These are phyloP conservation scores for Drosophila kohkoa DNA, from an alignment of 1,140 invertebrate species.

Conservation along the genomic window DNA sequence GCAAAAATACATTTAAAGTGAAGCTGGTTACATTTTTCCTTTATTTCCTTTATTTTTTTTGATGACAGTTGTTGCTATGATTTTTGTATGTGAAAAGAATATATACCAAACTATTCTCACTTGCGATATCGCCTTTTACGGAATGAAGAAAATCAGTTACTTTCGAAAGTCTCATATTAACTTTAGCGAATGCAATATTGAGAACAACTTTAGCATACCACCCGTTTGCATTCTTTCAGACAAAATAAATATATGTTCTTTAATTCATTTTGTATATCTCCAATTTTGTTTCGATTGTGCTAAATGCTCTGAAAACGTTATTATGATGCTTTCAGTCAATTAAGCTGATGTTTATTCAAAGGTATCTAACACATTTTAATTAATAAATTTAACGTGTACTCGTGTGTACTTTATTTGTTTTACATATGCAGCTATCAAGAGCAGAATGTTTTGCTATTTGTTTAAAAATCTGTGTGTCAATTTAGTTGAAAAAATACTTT, in stretches of 20 bases:
- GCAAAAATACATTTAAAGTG: conserved; percentile 75
- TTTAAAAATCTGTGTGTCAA: not conserved
- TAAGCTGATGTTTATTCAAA: not conserved
- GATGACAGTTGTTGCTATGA: conserved; percentile 29
- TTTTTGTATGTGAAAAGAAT: conserved; percentile 32
- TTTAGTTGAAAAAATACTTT: not conserved
- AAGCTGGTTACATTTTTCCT: conserved; percentile 47
- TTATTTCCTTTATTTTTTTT: not conserved
- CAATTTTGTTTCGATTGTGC: not conserved
- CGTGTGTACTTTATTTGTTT: not conserved
- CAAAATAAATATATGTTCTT: conserved; percentile 49
- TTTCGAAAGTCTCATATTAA: no score
- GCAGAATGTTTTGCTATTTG: not conserved
- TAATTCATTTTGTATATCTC: conserved; percentile 53
- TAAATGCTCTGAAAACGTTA: not conserved
- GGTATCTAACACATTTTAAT: not conserved
- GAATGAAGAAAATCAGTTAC: no score
- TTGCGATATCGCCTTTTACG: not conserved
- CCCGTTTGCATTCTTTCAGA: not conserved
- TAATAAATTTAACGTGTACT: not conserved
- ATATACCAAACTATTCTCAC: not conserved
- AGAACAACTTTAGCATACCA: no score
- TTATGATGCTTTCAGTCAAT: not conserved
- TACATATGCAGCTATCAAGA: not conserved
- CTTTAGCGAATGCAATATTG: no score